phyloP scores from a whole-genome alignment of 2,797 vertebrate species.

The Otolemur crassicaudatus region DNA sequence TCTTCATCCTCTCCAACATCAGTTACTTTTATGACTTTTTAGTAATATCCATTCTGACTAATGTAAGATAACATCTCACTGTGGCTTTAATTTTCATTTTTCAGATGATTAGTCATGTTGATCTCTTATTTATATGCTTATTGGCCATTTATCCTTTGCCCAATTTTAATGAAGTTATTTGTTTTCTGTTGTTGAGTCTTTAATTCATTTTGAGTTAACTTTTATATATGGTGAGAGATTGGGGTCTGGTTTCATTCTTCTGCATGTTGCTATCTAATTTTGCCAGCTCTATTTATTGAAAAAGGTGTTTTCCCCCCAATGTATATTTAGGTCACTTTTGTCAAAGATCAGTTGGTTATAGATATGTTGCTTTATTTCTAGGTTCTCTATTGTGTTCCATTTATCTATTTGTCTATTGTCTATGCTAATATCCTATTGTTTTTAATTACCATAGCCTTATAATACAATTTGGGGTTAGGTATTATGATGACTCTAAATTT shows the following conservation, averaged over 20 bases:
- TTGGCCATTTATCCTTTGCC: not conserved
- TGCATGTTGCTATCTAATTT: not conserved
- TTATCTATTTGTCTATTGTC: not conserved
- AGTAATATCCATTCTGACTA: not conserved
- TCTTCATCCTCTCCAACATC: not conserved
- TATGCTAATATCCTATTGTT: not conserved
- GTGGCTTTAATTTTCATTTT: not conserved
- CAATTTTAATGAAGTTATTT: not conserved
- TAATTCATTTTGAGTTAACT: not conserved
- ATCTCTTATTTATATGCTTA: not conserved
- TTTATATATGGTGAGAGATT: not conserved
- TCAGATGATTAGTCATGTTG: not conserved
- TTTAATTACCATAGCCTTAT: not conserved
- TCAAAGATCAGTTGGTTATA: not conserved
- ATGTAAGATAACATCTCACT: not conserved
- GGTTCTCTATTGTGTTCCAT: not conserved
- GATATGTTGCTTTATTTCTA: not conserved
- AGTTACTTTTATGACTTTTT: not conserved
- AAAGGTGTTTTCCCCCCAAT: not conserved
- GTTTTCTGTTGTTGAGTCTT: not conserved
- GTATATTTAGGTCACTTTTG: not conserved
- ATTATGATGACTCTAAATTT: not conserved
- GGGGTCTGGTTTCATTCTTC: not conserved
- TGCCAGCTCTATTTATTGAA: not conserved
- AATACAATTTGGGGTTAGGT: not conserved